Percentiles rank a stretch among this genome's conserved stretches.
Evolutionary conservation across 1,140 invertebrate genomes (phyloP).

Genomic region (Portunus trituberculatus): DNA sequence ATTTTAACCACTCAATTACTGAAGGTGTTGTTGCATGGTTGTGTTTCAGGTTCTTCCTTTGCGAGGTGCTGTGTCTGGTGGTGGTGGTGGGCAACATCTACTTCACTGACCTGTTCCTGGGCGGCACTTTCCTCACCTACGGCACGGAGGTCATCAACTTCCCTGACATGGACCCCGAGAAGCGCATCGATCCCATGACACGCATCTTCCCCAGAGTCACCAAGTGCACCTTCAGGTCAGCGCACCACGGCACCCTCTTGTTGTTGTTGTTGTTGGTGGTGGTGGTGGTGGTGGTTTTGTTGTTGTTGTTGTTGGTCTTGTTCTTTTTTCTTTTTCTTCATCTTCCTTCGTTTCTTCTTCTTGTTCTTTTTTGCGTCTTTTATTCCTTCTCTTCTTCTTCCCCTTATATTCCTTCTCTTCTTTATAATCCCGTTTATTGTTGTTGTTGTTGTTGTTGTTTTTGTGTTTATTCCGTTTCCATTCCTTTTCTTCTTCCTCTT

Average conservation of each 20-base stretch:
- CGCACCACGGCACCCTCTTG: not conserved
- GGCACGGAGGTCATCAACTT: slow-evolving; percentile 80
- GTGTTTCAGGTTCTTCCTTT: slow-evolving; percentile 78
- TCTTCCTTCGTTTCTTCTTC: not conserved
- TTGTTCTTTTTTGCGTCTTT: not conserved
- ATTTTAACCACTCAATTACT: too few species aligned
- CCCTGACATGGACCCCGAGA: slow-evolving; percentile 78
- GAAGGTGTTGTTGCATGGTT: too few species aligned
- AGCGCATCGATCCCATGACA: slow-evolving; percentile 79
- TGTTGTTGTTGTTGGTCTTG: not conserved
- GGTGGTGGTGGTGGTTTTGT: not conserved
- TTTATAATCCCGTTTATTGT: too few species aligned
- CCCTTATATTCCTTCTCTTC: not conserved
- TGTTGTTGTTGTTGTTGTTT: not conserved
- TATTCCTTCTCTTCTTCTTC: not conserved
- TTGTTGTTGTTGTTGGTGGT: not conserved
- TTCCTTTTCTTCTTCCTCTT: not conserved
- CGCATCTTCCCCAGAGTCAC: slow-evolving; percentile 80
- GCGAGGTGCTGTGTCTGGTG: slow-evolving; percentile 80
- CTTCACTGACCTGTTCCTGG: slow-evolving; percentile 81
- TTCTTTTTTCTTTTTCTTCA: not conserved
- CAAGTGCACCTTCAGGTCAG: slow-evolving; percentile 79
- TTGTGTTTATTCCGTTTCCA: too few species aligned
- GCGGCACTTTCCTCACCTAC: slow-evolving; percentile 80
- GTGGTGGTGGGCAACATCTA: slow-evolving; percentile 82